A percentile compares a stretch with the other conserved stretches of the same genome.
Conservation (phyloP, 2,113 vertebrate genomes). For the Gymnocephalus cernua region DNA sequence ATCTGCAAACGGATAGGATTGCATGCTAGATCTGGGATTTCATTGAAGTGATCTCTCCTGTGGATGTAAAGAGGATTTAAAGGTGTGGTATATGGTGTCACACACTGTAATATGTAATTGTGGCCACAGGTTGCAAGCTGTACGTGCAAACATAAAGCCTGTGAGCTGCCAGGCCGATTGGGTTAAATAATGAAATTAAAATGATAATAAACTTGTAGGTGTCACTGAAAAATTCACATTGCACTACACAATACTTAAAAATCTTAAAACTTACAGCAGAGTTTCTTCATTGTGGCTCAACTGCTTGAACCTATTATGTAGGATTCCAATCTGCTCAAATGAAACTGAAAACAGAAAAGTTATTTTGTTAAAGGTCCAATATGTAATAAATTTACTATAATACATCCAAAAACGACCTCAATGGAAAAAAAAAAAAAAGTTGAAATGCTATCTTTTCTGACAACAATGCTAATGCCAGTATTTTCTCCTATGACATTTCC, state of each 20-base stretch:
- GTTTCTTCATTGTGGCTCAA: conserved; percentile 89
- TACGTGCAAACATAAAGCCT: background rate
- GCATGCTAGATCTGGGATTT: conserved; percentile 89
- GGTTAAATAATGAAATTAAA: no score
- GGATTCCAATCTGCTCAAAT: conserved; percentile 89
- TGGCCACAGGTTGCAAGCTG: background rate
- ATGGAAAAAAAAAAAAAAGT: no score
- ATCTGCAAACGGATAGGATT: conserved; percentile 94
- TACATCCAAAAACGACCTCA: no score
- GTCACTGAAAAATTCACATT: background rate
- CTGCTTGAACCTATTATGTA: conserved; percentile 92
- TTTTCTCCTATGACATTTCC: no score
- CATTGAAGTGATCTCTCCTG: conserved; percentile 92
- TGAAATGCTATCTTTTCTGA: no score
- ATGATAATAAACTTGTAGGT: background rate
- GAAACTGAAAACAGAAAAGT: conserved; percentile 85
- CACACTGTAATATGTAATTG: background rate
- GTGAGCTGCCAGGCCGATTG: background rate
- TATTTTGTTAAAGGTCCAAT: no score
- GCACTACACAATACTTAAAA: background rate
- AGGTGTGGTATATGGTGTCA: background rate
- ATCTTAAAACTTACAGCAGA: conserved; percentile 66
- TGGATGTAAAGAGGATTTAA: conserved; percentile 15
- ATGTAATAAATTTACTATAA: no score
- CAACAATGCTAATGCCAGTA: no score